Evolutionary conservation across 2,797 vertebrate genomes (phyloP).

Genomic region (Muraenolepis orangiensis): DNA sequence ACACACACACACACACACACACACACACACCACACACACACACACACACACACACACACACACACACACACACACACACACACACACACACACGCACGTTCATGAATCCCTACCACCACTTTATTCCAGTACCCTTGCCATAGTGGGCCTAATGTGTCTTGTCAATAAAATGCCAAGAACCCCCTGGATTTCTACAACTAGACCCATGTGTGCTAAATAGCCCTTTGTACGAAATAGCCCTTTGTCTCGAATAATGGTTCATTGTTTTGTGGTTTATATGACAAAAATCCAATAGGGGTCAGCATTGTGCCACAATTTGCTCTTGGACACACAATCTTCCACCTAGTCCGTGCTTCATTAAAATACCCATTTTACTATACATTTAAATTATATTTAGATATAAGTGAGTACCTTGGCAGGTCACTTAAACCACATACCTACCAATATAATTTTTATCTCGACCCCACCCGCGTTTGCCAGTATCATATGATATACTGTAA

Average conservation of each 20-base stretch:
- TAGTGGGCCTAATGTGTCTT: background rate
- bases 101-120: background rate
- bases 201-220: too few relatives aligned
- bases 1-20: conserved; percentile 1
- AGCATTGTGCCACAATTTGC: conserved; percentile 36
- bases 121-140: background rate
- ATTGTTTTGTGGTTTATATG: conserved; percentile 46
- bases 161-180: background rate
- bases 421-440: background rate
- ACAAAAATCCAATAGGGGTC: conserved; percentile 57
- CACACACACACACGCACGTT: conserved; percentile 2
- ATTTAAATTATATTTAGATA: background rate
- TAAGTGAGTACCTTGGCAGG: background rate
- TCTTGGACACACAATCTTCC: background rate
- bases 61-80: conserved; percentile 7
- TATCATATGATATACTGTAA: too few relatives aligned
- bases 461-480: too few relatives aligned
- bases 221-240: too few relatives aligned
- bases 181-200: background rate
- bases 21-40: conserved; percentile 7
- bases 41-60: conserved; percentile 7
- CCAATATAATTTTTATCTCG: background rate
- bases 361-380: background rate
- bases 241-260: conserved; percentile 19
- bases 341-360: background rate